Evolutionary conservation across 2,888 invertebrate genomes (phyloP).

Genomic region (Pantelozetes paolii): DNA sequence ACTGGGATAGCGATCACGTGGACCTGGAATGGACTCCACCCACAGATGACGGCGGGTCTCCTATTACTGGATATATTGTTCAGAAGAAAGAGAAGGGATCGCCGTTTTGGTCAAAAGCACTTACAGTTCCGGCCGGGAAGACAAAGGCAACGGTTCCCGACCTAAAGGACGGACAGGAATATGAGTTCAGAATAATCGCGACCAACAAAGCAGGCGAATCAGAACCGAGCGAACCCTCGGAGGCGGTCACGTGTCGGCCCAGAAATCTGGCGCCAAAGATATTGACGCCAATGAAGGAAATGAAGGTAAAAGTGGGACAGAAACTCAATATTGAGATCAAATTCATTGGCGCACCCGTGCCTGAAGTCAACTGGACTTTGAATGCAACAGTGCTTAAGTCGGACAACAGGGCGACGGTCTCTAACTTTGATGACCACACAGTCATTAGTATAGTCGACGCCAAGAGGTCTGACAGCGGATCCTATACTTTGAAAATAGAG

Average conservation of each 20-base stretch:
- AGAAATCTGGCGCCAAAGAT: conserved; percentile 65
- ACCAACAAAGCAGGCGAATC: conserved; percentile 91
- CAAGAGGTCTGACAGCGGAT: conserved; percentile 79
- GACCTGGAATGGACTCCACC: conserved; percentile 57
- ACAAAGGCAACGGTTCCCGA: conserved; percentile 79
- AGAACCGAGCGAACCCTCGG: conserved; percentile 56
- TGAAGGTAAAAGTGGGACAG: conserved; percentile 54
- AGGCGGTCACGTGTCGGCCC: conserved; percentile 53
- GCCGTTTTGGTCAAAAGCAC: conserved; percentile 92
- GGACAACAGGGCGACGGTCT: conserved; percentile 77
- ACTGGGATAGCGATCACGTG: conserved; percentile 57
- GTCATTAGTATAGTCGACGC: conserved; percentile 82
- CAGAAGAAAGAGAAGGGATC: conserved; percentile 68
- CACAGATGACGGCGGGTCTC: conserved; percentile 58
- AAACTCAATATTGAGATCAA: conserved; percentile 61
- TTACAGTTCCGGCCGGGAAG: conserved; percentile 73
- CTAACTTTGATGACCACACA: conserved; percentile 80
- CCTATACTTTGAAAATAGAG: conserved; percentile 77
- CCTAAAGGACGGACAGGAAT: conserved; percentile 89
- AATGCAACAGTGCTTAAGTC: conserved; percentile 57
- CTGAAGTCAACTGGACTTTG: conserved; percentile 64
- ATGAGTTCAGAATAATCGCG: conserved; percentile 92
- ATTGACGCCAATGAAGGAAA: conserved; percentile 56
- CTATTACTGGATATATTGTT: conserved; percentile 55
- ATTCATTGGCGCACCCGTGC: conserved; percentile 55